phyloP scores from a whole-genome alignment of 2,797 vertebrate species.

The Notolabrus celidotus region DNA sequence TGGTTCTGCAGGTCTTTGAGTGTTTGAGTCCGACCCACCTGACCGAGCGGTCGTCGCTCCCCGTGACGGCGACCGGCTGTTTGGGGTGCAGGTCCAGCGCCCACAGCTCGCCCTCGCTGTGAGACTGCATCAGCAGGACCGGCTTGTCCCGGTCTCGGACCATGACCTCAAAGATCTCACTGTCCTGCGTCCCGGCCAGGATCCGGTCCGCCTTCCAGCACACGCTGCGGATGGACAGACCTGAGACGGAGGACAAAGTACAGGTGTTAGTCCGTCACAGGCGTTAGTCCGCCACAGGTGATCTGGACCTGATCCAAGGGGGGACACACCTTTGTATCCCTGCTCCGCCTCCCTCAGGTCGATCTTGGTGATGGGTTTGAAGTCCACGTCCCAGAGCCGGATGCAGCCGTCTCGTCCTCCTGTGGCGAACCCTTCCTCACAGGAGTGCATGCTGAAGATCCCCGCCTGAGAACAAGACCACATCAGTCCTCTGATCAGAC shows the following conservation, averaged over 20 bases:
- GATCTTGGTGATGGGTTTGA: slow-evolving; percentile 98
- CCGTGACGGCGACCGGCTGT: slow-evolving; percentile 93
- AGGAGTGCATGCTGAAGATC: slow-evolving; percentile 97
- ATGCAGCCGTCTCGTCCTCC: slow-evolving; percentile 96
- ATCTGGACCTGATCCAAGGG: not conserved
- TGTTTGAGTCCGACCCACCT: slow-evolving; percentile 82
- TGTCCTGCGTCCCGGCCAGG: slow-evolving; percentile 95
- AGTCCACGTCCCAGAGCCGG: slow-evolving; percentile 94
- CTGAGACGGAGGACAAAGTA: slow-evolving; percentile 69
- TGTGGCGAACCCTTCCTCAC: slow-evolving; percentile 97
- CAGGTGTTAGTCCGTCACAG: no score
- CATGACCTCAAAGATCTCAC: slow-evolving; percentile 98
- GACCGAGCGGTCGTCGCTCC: slow-evolving; percentile 95
- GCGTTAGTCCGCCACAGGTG: no score
- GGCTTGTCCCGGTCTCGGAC: slow-evolving; percentile 96
- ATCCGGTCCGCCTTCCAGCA: slow-evolving; percentile 97
- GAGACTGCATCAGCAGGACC: slow-evolving; percentile 94
- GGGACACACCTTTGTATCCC: slow-evolving; percentile 94
- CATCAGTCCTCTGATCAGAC: slow-evolving; percentile 2
- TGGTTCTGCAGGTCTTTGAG: not conserved
- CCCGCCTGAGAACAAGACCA: slow-evolving; percentile 86
- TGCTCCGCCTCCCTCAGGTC: slow-evolving; percentile 95
- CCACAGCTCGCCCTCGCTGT: slow-evolving; percentile 98
- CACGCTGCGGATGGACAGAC: slow-evolving; percentile 95
- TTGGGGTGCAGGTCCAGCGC: slow-evolving; percentile 94